A percentile compares a stretch with the other conserved stretches of the same genome.
Evolutionary conservation across 2,797 vertebrate genomes (phyloP).

Genomic region (Tapera naevia): DNA sequence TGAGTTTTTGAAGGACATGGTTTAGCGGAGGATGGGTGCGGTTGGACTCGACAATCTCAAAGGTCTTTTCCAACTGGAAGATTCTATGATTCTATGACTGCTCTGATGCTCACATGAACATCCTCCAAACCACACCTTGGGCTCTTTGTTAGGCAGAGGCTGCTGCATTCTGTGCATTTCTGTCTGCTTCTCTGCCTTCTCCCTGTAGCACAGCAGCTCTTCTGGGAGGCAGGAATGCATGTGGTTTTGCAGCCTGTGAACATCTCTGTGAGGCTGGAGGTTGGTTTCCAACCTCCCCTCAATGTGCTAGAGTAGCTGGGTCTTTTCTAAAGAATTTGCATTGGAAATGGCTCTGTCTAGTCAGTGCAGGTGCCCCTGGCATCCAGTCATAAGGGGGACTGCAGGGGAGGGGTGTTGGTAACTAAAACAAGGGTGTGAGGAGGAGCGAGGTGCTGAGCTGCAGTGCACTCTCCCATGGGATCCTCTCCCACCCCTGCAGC

Average conservation of each 20-base stretch:
- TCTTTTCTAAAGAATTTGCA: background rate
- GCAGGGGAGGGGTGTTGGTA: background rate
- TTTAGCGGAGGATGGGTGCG: too few relatives aligned
- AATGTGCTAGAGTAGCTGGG: fast-evolving
- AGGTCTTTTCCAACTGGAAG: too few relatives aligned
- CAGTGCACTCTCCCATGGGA: background rate
- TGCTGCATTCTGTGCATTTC: background rate
- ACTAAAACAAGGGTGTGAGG: background rate
- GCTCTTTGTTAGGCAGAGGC: background rate
- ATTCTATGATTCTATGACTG: too few relatives aligned
- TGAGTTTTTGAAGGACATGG: too few relatives aligned
- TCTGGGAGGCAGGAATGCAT: background rate
- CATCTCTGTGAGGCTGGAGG: background rate
- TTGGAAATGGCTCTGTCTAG: background rate
- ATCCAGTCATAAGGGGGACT: background rate
- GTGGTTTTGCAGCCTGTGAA: background rate
- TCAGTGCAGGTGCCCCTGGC: background rate
- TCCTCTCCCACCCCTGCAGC: fast-evolving
- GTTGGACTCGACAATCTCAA: too few relatives aligned
- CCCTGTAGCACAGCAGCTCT: background rate
- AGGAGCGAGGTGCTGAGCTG: background rate
- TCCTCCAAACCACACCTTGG: background rate
- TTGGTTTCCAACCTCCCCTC: fast-evolving
- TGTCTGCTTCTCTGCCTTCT: background rate
- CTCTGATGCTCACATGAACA: fast-evolving